Conservation (phyloP, 2,113 vertebrate species). For the Microtus oregoni region DNA sequence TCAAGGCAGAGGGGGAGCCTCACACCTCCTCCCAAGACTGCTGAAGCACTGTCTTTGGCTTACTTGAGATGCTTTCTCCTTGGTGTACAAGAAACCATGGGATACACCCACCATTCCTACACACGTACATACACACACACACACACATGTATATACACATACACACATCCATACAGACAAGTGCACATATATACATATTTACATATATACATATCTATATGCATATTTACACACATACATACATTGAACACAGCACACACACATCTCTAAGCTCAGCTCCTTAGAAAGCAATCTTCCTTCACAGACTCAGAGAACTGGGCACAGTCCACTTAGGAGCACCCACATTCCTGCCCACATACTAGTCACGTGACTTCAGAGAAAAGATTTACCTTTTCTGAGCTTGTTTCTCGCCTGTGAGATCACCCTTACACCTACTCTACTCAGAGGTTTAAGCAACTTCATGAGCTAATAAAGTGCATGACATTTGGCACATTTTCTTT, state of each 20-base stretch:
- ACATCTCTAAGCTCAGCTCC: background rate
- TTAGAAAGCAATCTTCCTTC: background rate
- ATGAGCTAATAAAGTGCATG: background rate
- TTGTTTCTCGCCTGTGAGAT: background rate
- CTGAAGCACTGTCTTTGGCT: background rate
- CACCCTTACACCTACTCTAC: background rate
- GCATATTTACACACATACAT: background rate
- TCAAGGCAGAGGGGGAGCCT: background rate
- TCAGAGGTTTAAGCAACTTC: background rate
- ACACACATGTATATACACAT: background rate
- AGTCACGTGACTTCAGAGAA: background rate
- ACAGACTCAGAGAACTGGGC: background rate
- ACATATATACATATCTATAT: too few species aligned
- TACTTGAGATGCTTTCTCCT: background rate
- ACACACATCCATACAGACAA: background rate
- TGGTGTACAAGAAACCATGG: background rate
- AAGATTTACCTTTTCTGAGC: background rate
- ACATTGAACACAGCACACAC: too few species aligned
- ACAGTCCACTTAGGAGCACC: background rate
- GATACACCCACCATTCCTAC: too few species aligned
- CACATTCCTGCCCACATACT: background rate
- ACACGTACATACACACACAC: background rate
- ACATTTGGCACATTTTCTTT: background rate
- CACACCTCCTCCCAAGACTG: rapidly evolving
- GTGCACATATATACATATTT: too few species aligned